A percentile compares a stretch with the other conserved stretches of the same genome.
phyloP scores from a whole-genome alignment of 2,797 vertebrate species.

The Poeciliopsis infans region DNA sequence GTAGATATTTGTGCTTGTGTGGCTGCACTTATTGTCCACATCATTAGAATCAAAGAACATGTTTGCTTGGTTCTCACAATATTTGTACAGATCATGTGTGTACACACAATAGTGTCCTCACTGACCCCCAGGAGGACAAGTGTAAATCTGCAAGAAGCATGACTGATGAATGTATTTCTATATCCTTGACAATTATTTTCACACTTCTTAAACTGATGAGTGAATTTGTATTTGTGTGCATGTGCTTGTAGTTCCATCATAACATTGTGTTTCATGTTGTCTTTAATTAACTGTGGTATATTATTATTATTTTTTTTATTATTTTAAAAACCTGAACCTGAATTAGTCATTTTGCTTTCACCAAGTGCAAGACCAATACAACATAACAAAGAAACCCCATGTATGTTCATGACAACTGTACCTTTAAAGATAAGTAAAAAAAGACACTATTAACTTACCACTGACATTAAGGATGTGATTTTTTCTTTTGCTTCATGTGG shows the following conservation, averaged over 20 bases:
- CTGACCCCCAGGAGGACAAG: not conserved
- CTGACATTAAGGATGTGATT: not conserved
- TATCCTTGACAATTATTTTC: not conserved
- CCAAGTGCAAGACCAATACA: not conserved
- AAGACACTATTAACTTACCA: not conserved
- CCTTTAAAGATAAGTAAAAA: not conserved
- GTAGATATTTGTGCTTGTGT: constrained; percentile 18
- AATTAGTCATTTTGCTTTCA: not conserved
- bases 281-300: not conserved
- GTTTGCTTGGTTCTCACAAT: not conserved
- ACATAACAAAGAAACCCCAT: not conserved
- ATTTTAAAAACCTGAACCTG: not conserved
- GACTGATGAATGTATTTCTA: not conserved
- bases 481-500: no score
- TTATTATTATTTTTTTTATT: not conserved
- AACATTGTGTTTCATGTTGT: not conserved
- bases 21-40: constrained; percentile 5
- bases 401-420: not conserved
- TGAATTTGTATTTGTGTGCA: not conserved
- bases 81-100: not conserved
- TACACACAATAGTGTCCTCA: not conserved
- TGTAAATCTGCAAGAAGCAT: not conserved
- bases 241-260: not conserved
- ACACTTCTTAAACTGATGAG: not conserved
- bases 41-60: not conserved